phyloP scores from a whole-genome alignment of 2,797 vertebrate genomes.

The Pantherophis alleghaniensis region DNA sequence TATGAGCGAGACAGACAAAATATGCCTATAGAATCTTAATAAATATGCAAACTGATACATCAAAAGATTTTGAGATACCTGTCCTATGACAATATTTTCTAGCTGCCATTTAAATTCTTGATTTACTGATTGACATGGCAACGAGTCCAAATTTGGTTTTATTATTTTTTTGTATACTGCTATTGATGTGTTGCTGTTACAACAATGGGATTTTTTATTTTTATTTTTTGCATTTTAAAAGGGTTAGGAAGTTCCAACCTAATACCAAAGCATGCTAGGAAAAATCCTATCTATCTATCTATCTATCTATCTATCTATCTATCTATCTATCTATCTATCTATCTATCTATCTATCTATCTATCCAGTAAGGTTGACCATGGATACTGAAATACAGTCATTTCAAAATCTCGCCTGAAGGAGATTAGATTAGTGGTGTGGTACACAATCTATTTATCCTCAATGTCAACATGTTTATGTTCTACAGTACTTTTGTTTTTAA shows the following conservation, averaged over 20 bases:
- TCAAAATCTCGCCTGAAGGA: neutral
- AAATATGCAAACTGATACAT: constrained; percentile 50
- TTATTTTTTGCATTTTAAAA: constrained; percentile 23
- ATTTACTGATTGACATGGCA: neutral
- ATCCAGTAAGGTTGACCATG: neutral
- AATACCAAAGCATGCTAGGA: constrained; percentile 22
- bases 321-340: neutral
- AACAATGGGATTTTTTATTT: rapidly evolving
- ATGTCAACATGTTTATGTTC: constrained; percentile 35
- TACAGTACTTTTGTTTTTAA: constrained; percentile 51
- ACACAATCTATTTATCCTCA: constrained; percentile 12
- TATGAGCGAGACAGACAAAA: neutral
- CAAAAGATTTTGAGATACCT: constrained; percentile 50
- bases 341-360: neutral
- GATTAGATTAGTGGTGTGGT: neutral
- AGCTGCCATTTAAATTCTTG: constrained; percentile 22
- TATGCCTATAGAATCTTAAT: constrained; percentile 29
- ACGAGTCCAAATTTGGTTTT: neutral
- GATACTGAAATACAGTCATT: constrained; percentile 31
- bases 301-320: neutral
- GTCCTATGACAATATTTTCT: constrained; percentile 41
- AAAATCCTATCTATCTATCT: neutral
- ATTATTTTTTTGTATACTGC: neutral
- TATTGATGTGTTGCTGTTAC: neutral
- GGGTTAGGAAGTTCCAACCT: constrained; percentile 36